Conservation (phyloP, 2,888 invertebrate genomes). For the Alloplasta piceator region DNA sequence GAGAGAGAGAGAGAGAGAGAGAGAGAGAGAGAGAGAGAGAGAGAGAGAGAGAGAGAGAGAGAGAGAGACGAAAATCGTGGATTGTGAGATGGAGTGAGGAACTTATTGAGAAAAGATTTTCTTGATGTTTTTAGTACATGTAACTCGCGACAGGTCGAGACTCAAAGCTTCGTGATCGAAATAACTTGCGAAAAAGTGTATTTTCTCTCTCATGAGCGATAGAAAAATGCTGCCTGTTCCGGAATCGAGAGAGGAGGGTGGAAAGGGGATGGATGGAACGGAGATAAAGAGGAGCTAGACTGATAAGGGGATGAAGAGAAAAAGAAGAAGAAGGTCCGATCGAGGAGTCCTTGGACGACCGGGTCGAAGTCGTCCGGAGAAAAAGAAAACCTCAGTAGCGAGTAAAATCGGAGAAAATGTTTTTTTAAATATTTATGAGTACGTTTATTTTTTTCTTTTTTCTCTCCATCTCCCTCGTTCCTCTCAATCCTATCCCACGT, state of each 20-base stretch:
- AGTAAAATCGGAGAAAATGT: constrained; percentile 10
- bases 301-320: background rate
- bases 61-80: no score
- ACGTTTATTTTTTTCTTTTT: constrained; percentile 24
- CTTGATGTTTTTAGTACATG: no score
- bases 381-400: constrained; percentile 10
- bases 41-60: no score
- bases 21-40: no score
- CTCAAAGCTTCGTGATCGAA: background rate
- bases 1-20: no score
- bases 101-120: no score
- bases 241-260: background rate
- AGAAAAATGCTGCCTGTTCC: background rate
- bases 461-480: constrained; percentile 19
- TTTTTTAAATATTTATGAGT: constrained; percentile 49
- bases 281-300: background rate
- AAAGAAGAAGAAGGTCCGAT: background rate
- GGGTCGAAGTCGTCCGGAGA: background rate
- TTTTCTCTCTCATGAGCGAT: background rate
- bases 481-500: constrained; percentile 6
- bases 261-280: background rate
- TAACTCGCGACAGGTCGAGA: background rate
- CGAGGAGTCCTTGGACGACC: constrained; percentile 14
- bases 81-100: no score
- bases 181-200: background rate